Base-by-base conservation (phyloP, 2,888 invertebrate species). In the Mythimna vitellina region DNA sequence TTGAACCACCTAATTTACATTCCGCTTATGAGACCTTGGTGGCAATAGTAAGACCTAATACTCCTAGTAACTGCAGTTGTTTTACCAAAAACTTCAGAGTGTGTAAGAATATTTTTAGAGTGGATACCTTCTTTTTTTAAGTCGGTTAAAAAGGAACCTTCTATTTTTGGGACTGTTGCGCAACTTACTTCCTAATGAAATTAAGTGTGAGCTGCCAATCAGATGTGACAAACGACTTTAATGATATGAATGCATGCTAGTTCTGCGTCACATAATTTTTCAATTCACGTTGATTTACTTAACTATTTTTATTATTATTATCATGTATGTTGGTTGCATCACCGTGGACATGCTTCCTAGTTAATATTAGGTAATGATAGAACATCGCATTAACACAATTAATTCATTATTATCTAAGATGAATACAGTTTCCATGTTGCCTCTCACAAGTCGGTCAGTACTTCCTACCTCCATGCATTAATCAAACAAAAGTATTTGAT, bases 401-500 rank as follows among this genome's bases (percentile, higher is more conserved):
- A 85, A 85, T 86, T 73, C 70, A 76, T 85, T 73, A 72, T 66
- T 70, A 73, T 80, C 61, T 56, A 60, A 54, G 66, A 62, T 62
- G 73, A 60, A 79, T 56, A 70, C 49, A 68, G 65, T 70, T 75
- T 74, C 70, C 53, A 85, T 82, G 70, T 78, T 65, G 46, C 20
- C 61, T 54, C 65, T 79, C 51, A 73, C 25, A 81, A 78, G 69
- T 80, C 78, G 81, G 82, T 73, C 75, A 85, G 69, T 69, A 73
- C 63, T 78, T 64, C 38, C 32, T 80, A 65, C 73, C 29, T 69
- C 69, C 64, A 78, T 80, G 75, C 83, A 81, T 80, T 80, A 73
- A 86, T 83, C 75, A 80, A 75, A 81, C 78, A 83, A 78, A 83
- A 76, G 72, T 86, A 79, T 86, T 83, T 85, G 79, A 83, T 87